Evolutionary conservation across 2,797 vertebrate genomes (phyloP), one percentile per base, ranked within the genome.

Genomic region (Phoeniculus purpureus): DNA sequence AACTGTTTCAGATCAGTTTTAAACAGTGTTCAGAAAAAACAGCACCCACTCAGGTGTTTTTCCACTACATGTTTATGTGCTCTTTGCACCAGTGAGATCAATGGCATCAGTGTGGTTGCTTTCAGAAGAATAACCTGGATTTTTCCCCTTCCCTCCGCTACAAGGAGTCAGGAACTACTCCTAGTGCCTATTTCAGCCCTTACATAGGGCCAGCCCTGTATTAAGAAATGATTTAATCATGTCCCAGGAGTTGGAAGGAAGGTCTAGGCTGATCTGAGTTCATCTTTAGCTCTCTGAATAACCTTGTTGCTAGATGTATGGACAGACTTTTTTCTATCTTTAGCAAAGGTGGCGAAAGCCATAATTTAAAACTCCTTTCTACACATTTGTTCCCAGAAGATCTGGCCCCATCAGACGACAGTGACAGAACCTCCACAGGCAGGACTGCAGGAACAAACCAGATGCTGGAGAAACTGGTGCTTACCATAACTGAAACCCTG

Each of bases 261-360:
- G 12, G 11, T 62, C 45, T 50, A 27, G 32, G n/a, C 32, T 66
- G 55, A 79, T 32, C 37, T 27, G 64, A 50, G 32, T 15, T 51
- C 18, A 23, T 10, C 16, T 55, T 31, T 3, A 54, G 14, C 23
- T 32, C 29, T 71, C 22, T 3, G 0, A 32, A 62, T 34, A 51
- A 52, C 27, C 27, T 68, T 34, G 6, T 11, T 59, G 32, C 21
- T n/a, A 56, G 12, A 31, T 1, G 1, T 4, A 64, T 0, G 20
- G 59, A 59, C 27, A 67, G 40, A n/a, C 19, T 25, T 48, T 48
- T 40, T 60, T 34, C 47, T 47, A 48, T 4, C 73, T 55, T 45
- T 34, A 45, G 72, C 23, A 43, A 31, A 62, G 45, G 31, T 3
- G 29, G 31, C 9, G 43, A 68, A 68, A 90, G 22, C 13, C 54